Conservation (phyloP, 2,113 vertebrate genomes). For the Oostethus manadensis region DNA sequence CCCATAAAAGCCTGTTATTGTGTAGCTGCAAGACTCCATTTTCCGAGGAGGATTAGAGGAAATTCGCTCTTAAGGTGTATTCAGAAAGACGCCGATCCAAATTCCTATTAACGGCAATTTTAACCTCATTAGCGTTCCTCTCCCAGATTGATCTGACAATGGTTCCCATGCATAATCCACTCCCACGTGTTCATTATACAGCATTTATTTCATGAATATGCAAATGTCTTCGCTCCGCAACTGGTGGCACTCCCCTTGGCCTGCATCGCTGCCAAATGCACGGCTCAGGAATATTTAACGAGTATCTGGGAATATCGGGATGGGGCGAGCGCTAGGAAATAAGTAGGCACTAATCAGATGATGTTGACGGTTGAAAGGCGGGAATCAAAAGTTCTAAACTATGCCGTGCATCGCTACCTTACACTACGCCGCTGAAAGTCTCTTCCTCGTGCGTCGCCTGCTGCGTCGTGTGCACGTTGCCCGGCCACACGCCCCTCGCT, state of each 20-base stretch:
- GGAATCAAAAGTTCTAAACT: background rate
- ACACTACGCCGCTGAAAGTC: background rate
- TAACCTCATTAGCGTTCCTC: conserved; percentile 56
- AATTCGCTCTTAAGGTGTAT: conserved; percentile 1
- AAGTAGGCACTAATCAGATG: background rate
- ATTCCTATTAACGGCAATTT: conserved; percentile 40
- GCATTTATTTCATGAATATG: conserved; percentile 70
- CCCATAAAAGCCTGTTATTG: conserved; percentile 17
- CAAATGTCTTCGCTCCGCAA: conserved; percentile 50
- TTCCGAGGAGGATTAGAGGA: background rate
- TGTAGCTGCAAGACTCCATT: conserved; percentile 4
- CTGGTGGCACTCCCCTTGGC: conserved; percentile 33
- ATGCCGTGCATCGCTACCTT: too few species aligned
- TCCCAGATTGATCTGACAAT: conserved; percentile 50
- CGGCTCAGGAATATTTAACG: conserved; percentile 64
- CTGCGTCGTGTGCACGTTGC: background rate
- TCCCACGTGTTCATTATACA: conserved; percentile 67
- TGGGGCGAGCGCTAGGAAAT: conserved; percentile 17
- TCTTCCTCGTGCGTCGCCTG: conserved; percentile 3
- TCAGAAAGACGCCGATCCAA: background rate
- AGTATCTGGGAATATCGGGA: conserved; percentile 22
- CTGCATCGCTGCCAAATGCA: conserved; percentile 47
- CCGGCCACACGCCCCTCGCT: background rate
- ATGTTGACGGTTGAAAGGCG: conserved; percentile 1
- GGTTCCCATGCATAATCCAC: conserved; percentile 52